These are phyloP conservation scores for Cossypha polioptera DNA, from an alignment of 2,797 vertebrate species.

Conservation along the genomic window DNA sequence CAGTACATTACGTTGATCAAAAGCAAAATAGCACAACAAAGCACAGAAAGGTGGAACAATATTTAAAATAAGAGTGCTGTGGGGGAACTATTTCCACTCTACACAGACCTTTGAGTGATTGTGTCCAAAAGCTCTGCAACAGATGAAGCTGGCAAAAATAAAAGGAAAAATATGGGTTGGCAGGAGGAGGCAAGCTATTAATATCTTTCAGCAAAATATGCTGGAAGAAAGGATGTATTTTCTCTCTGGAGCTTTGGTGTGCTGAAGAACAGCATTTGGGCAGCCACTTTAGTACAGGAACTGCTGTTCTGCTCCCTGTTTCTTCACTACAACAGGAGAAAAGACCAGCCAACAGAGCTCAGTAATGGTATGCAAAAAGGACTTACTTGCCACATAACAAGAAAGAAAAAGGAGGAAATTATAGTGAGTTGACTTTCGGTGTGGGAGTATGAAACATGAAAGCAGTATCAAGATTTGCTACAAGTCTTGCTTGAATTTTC, in stretches of 20 bases:
- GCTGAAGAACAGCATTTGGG: not conserved
- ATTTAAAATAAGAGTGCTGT: not conserved
- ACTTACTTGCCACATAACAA: not conserved
- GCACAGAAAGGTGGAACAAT: not conserved
- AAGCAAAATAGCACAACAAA: not conserved
- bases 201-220: conserved; percentile 6
- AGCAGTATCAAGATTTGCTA: not conserved
- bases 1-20: not conserved
- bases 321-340: not conserved
- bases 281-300: not conserved
- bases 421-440: not conserved
- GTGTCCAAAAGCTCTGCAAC: not conserved
- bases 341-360: not conserved
- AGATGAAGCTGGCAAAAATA: not conserved
- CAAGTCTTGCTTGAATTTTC: not conserved
- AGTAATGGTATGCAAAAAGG: not conserved
- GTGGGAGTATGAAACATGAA: not conserved
- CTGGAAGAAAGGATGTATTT: not conserved
- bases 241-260: not conserved
- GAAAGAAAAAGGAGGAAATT: not conserved
- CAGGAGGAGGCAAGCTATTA: not conserved
- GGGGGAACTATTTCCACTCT: not conserved
- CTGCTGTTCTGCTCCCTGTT: not conserved
- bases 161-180: not conserved
- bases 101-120: not conserved